Percentiles rank a stretch among this genome's conserved stretches.
Evolutionary conservation across 2,797 vertebrate species (phyloP).

Genomic region (Fistularia commersonii): DNA sequence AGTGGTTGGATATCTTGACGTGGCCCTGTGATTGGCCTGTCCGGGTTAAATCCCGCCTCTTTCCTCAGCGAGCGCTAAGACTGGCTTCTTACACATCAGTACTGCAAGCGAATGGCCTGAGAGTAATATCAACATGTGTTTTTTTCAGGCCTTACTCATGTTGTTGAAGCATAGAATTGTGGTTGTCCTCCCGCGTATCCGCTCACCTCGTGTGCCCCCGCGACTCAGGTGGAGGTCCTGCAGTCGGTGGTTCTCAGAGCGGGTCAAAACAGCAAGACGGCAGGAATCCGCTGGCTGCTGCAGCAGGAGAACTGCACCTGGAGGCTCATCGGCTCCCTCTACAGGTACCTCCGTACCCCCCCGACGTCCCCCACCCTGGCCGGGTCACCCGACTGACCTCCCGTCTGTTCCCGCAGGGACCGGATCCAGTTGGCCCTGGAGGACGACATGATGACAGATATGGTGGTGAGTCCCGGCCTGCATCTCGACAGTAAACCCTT

Average conservation of each 20-base stretch:
- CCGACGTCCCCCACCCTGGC: not conserved
- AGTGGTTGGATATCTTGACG: too few relatives aligned
- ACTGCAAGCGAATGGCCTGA: too few relatives aligned
- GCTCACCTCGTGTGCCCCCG: rapidly evolving
- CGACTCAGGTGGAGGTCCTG: conserved; percentile 82
- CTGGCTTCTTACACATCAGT: too few relatives aligned
- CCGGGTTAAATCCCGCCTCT: too few relatives aligned
- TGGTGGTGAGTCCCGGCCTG: conserved; percentile 78
- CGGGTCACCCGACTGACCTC: not conserved
- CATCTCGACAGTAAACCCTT: not conserved
- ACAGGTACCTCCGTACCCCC: conserved; percentile 74
- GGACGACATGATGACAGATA: conserved; percentile 86
- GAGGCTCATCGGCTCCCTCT: conserved; percentile 91
- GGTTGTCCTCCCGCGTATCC: not conserved
- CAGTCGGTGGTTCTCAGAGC: conserved; percentile 89
- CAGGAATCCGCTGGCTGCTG: conserved; percentile 92
- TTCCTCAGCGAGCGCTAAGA: too few relatives aligned
- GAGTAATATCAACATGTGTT: too few relatives aligned
- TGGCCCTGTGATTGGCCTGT: too few relatives aligned
- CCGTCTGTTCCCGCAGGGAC: conserved; percentile 78
- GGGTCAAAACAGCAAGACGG: conserved; percentile 91
- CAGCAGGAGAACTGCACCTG: conserved; percentile 94
- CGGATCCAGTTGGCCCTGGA: conserved; percentile 88
- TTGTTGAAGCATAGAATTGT: not conserved
- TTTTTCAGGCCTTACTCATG: not conserved